Base-by-base conservation (phyloP, 2,113 vertebrate genomes). In the Xiphophorus maculatus region DNA sequence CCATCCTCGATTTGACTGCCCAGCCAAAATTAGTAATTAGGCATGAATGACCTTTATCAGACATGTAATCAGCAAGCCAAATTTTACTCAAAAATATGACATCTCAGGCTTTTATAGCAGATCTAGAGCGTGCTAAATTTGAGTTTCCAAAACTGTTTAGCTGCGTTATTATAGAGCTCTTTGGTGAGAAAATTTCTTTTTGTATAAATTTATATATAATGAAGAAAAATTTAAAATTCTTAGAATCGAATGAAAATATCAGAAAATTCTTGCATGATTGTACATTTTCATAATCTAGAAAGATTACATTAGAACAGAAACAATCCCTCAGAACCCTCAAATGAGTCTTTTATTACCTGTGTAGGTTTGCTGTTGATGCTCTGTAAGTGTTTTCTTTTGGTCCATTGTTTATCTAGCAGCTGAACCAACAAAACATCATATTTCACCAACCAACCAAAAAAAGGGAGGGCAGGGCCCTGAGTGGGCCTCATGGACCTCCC, bases 401-500 rank as follows among this genome's bases (percentile, higher is more conserved):
- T 68, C 37, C 65, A 62, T 71, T 83, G 83, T 87, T 86, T 76
- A 72, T 67, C 48, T 63, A 83, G 77, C 17, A 65, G 75, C 67
- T 65, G 29, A 81, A 77, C 72, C 82, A 81, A 77, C 64, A 80
- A 85, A 69, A 80, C 72, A 77, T 68, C 71, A 65, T 29, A 33
- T 89, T 89, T 89, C 71, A 82, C 37, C 71, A 80, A 69, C 77
- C 75, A 81, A 77, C 42, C 81, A 70, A 60, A 54, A 28, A 64
- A 70, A 42, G 1, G 8, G 44, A 66, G 63, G 58, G 29, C n/a
- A 73, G 44, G 58, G 74, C 71, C 33, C 63, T 15, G 66, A 73
- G 76, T 69, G 85, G 86, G 85, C 70, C 80, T 84, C 81, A 30
- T 69, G 78, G 85, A 89, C 88, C 91, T 89, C 90, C 87, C 85